These are phyloP conservation scores for Notothenia coriiceps DNA, from an alignment of 2,113 vertebrate genomes.

Conservation along the genomic window DNA sequence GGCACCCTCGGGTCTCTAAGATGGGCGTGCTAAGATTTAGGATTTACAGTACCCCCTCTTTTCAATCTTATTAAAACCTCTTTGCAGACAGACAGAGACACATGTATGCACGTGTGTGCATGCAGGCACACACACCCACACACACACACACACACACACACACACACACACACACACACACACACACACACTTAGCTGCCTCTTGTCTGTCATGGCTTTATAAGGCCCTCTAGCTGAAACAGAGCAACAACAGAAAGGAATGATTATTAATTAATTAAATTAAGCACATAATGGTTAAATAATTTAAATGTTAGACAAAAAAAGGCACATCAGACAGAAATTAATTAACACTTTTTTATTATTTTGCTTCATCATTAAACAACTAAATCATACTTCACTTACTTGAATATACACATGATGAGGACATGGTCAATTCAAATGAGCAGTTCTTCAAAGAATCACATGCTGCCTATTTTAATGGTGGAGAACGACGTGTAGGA, in stretches of 20 bases:
- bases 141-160: background rate
- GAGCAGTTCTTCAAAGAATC: constrained; percentile 47
- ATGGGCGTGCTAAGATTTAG: constrained; percentile 73
- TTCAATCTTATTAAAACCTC: constrained; percentile 69
- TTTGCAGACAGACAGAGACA: constrained; percentile 64
- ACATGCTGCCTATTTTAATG: constrained; percentile 55
- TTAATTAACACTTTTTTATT: constrained; percentile 58
- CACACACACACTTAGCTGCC: constrained; percentile 28
- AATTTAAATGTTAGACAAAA: constrained; percentile 6
- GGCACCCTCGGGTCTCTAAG: constrained; percentile 77
- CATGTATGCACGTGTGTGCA: constrained; percentile 46
- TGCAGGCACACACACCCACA: constrained; percentile 24
- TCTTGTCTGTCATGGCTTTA: constrained; percentile 45
- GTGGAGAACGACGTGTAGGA: constrained; percentile 48
- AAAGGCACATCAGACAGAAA: constrained; percentile 41
- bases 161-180: constrained; percentile 26
- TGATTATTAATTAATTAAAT: constrained; percentile 3
- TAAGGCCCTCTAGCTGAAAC: constrained; percentile 9
- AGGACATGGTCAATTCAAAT: constrained; percentile 56
- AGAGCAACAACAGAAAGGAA: background rate
- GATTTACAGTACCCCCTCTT: constrained; percentile 79
- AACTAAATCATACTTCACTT: constrained; percentile 28
- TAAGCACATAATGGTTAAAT: constrained; percentile 4
- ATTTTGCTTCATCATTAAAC: constrained; percentile 55
- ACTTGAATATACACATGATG: constrained; percentile 33